Base-by-base conservation (phyloP, 2,113 vertebrate genomes). In the Tenrec ecaudatus region DNA sequence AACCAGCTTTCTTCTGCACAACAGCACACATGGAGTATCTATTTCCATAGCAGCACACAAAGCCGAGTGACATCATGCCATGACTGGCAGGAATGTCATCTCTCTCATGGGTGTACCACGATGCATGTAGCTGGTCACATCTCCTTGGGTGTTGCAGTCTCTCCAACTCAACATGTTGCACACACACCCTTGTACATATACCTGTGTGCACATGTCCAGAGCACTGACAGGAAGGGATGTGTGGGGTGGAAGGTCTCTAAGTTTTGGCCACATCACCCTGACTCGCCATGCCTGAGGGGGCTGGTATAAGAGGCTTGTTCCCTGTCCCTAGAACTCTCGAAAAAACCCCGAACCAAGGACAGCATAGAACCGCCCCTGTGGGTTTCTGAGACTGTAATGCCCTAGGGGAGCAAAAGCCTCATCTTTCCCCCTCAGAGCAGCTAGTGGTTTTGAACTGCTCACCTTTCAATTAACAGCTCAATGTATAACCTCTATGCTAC, bases 1-100 rank as follows among this genome's bases (percentile, higher is more conserved):
- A 58, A 84, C 85, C 77, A 82, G 89, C 78, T 89, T 90, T 89
- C 90, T 89, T 73, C 88, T 53, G 77, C 33, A 91, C 68, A 27
- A 10, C 2, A 27, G 57, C 88, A 23, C 90, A 75, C 90, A 86
- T 73, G 82, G 88, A 92, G 25, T 38, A 53, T 88, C 82, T 53
- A 14, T 93, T 80, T 78, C 88, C 94, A 57, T 86, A 71, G 92
- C 79, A 87, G 91, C 85, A 16, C 86, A 64, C 6, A 75, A 86
- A 43, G 58, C 68, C 20, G 27, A 38, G 43, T 27, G 0, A 29
- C 60, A 15, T 57, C 47, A 7, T 43, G 69, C 68, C 62, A 43
- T 15, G 40, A 68, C 66, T 36, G 77, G 53, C 91, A 47, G 29
- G 86, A 66, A 82, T 47, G 75, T 36, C 62, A 64, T n/a, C 58